Evolutionary conservation across 92 coral and sea anemone genomes (phyloP).

Genomic region (Desmophyllum pertusum): DNA sequence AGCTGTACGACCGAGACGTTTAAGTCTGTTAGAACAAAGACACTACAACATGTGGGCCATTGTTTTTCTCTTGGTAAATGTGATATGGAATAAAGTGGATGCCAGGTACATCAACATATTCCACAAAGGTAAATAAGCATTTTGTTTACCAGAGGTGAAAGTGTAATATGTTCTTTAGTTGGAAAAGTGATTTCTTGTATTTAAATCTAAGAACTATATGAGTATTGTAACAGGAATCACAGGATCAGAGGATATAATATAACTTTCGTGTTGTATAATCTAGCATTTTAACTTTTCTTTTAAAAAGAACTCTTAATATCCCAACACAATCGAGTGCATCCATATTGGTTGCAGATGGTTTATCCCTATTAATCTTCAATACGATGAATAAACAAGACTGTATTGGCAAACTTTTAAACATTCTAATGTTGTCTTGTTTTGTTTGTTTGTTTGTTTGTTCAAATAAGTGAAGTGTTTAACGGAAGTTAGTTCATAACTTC

Average conservation of each 20-base stretch:
- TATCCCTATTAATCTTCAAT: too few species aligned
- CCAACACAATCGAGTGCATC: too few species aligned
- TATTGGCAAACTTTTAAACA: neutral
- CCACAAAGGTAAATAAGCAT: constrained; percentile 26
- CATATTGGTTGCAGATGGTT: too few species aligned
- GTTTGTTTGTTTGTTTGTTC: too few species aligned
- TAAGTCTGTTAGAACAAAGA: neutral
- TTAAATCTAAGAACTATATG: neutral
- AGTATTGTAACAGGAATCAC: neutral
- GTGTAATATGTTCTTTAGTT: neutral
- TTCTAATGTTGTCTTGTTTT: too few species aligned
- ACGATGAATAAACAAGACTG: too few species aligned
- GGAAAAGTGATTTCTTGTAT: neutral
- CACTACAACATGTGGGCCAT: constrained; percentile 32
- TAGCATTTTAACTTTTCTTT: too few species aligned
- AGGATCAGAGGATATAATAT: neutral
- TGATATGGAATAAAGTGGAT: constrained; percentile 23
- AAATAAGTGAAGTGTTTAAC: too few species aligned
- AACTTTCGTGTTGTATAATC: too few species aligned
- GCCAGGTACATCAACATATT: constrained; percentile 13
- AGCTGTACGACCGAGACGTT: neutral
- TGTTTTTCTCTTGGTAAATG: constrained; percentile 33
- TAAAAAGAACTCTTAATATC: too few species aligned
- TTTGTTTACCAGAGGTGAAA: neutral
- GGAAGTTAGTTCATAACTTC: neutral